phyloP scores from a whole-genome alignment of 2,113 vertebrate genomes.

The Recurvirostra avosetta region DNA sequence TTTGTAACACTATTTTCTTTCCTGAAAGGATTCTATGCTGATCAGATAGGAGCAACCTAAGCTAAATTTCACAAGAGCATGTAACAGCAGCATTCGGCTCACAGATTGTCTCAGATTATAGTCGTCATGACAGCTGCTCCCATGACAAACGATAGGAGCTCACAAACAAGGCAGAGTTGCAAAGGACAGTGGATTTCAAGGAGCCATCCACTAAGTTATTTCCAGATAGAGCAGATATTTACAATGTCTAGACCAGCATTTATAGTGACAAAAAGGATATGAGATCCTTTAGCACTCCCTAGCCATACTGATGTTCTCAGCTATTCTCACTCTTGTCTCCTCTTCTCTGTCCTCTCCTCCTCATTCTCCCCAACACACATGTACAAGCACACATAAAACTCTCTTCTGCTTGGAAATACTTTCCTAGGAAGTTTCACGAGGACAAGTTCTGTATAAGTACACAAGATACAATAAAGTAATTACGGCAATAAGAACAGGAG shows the following conservation, averaged over 20 bases:
- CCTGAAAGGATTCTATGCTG: background rate
- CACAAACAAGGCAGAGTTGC: background rate
- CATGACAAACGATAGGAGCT: background rate
- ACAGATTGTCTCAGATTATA: background rate
- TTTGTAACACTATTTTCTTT: background rate
- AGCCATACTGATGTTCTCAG: background rate
- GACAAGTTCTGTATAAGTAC: background rate
- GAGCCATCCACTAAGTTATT: background rate
- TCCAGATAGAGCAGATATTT: background rate
- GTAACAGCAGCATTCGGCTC: background rate
- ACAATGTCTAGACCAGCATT: background rate
- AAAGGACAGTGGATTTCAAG: background rate
- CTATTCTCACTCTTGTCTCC: background rate
- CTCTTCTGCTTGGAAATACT: background rate
- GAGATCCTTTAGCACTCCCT: background rate
- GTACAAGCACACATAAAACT: background rate
- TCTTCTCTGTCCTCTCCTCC: background rate
- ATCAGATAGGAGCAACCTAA: background rate
- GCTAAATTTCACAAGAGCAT: background rate
- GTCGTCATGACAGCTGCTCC: background rate
- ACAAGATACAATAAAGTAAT: background rate
- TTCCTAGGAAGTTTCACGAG: fast-evolving
- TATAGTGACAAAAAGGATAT: background rate
- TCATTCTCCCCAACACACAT: background rate
- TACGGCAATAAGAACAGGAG: background rate